Evolutionary conservation across 2,888 invertebrate genomes (phyloP), one percentile per base, ranked within the genome.

Genomic region (Melanotus villosus): DNA sequence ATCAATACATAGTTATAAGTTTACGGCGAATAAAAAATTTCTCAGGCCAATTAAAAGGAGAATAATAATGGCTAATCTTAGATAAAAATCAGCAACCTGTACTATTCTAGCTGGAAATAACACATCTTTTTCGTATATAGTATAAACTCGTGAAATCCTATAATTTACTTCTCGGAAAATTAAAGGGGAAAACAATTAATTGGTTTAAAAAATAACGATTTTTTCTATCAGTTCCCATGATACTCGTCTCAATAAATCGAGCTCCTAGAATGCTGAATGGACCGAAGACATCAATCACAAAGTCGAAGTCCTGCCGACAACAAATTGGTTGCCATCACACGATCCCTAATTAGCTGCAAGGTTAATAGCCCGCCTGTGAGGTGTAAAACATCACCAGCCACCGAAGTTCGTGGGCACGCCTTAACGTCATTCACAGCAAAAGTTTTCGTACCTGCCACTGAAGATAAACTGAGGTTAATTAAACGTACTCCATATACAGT

Each of bases 311-410:
- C 54, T 65, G 68, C 68, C 72, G 73, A 71, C 68, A 73, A 73
- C 73, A 73, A 73, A 73, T 73, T 73, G 71, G 73, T 65, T 67
- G 71, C 67, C 71, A 70, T 69, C 71, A 52, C 65, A 71, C 65
- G 67, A 52, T 70, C 69, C 65, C 66, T 73, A 73, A 73, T 73
- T 73, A 71, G 73, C 67, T 60, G 59, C 69, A 71, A 73, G 71
- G 73, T 71, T 73, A 73, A 73, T 69, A 71, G 73, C 71, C 65
- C 71, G 65, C 68, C 68, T 73, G 59, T 54, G 66, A 73, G 71
- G 73, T 73, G 73, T 71, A 65, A 73, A 73, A 68, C 64, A 67
- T 58, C 66, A 68, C 65, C 41, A 66, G 70, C 73, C 73, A 68
- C 68, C 63, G 71, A 68, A 71, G 43, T 19, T 26, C 41, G 21